Conservation (phyloP, 2,113 vertebrate species). For the Protomyctophum bolini region DNA sequence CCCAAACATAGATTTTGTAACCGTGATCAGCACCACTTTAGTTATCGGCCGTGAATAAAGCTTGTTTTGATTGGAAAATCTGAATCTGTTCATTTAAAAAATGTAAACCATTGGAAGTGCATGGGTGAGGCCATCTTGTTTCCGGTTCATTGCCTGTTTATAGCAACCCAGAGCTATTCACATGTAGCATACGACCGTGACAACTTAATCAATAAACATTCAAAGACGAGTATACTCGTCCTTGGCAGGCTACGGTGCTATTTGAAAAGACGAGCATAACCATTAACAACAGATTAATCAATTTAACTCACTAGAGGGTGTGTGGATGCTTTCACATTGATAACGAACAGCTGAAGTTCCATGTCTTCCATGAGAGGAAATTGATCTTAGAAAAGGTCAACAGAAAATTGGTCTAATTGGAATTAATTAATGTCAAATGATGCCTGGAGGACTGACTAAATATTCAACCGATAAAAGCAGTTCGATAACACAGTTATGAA, state of each 20-base stretch:
- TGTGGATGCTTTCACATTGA: conserved; percentile 14
- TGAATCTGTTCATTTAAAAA: no score
- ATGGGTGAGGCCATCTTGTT: no score
- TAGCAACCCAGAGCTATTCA: no score
- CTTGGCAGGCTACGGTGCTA: no score
- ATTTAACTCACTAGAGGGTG: background rate
- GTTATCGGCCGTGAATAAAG: no score
- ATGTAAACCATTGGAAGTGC: no score
- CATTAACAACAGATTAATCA: background rate
- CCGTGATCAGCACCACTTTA: no score
- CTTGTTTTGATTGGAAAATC: no score
- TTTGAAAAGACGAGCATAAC: conserved; percentile 4
- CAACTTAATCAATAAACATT: conserved; percentile 1
- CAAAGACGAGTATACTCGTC: background rate
- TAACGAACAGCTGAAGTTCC: conserved; percentile 5
- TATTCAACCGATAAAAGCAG: conserved; percentile 12
- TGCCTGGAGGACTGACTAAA: conserved; percentile 33
- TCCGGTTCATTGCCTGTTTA: no score
- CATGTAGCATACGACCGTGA: background rate
- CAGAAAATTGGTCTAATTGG: conserved; percentile 46
- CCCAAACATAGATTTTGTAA: no score
- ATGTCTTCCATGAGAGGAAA: conserved; percentile 20
- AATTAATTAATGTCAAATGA: conserved; percentile 53
- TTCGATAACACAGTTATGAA: no score
- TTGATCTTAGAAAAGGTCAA: conserved; percentile 58